phyloP scores from a whole-genome alignment of 2,888 invertebrate genomes.

The Caenorhabditis sp. region DNA sequence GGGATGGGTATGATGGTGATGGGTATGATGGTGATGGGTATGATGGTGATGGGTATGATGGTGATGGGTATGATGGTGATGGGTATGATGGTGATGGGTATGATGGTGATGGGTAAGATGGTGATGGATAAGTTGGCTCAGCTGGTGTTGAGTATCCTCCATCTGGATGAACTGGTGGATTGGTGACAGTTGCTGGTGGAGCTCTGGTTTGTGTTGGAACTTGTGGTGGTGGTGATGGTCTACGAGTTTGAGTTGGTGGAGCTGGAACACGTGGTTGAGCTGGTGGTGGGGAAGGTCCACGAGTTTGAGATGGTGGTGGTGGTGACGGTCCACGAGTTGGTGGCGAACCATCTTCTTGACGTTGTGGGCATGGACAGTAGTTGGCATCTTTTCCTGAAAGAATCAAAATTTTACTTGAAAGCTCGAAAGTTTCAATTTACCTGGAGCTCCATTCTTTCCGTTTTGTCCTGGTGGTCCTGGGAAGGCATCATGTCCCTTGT shows the following conservation, averaged over 20 bases:
- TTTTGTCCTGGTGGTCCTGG: constrained; percentile 51
- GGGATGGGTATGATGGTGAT: constrained; percentile 19
- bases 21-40: constrained; percentile 9
- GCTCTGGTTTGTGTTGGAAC: background rate
- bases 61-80: constrained; percentile 22
- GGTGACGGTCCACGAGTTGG: constrained; percentile 18
- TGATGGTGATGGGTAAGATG: constrained; percentile 26
- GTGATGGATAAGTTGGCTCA: constrained; percentile 7
- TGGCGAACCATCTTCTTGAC: constrained; percentile 29
- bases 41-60: constrained; percentile 24
- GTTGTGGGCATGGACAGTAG: constrained; percentile 48
- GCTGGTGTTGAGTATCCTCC: constrained; percentile 17
- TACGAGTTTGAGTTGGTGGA: constrained; percentile 12
- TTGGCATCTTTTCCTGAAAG: constrained; percentile 47
- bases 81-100: constrained; percentile 23
- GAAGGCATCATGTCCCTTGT: constrained; percentile 47
- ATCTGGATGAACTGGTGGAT: constrained; percentile 14
- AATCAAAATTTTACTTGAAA: background rate
- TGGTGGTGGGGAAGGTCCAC: constrained; percentile 2
- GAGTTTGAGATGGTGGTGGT: constrained; percentile 14
- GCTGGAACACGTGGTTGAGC: constrained; percentile 13
- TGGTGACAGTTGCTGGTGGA: constrained; percentile 5
- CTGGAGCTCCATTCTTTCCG: constrained; percentile 49
- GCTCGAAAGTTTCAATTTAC: constrained; percentile 6
- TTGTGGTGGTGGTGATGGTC: constrained; percentile 11